Conservation (phyloP, 2,888 invertebrate species). For the Altica lythri region DNA sequence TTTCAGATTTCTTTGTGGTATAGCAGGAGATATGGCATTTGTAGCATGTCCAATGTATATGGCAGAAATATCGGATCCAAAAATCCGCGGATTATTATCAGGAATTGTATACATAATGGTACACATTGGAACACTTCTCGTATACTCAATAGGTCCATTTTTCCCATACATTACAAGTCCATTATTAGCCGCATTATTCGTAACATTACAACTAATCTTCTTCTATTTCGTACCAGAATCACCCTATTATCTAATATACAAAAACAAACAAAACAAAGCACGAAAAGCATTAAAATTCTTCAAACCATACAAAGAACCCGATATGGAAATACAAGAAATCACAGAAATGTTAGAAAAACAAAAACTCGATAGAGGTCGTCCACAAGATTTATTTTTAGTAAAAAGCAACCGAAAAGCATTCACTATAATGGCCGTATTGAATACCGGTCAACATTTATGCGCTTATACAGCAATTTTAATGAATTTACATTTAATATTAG, state of each 20-base stretch:
- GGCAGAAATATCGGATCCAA: slow-evolving; percentile 55
- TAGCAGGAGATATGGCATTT: slow-evolving; percentile 54
- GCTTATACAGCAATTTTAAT: slow-evolving; percentile 54
- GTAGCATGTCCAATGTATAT: slow-evolving; percentile 56
- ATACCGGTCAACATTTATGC: slow-evolving; percentile 54
- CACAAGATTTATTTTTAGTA: slow-evolving; percentile 50
- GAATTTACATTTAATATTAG: slow-evolving; percentile 53
- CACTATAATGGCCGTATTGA: slow-evolving; percentile 51
- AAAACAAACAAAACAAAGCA: slow-evolving; percentile 48
- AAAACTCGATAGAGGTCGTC: slow-evolving; percentile 48
- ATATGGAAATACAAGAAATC: slow-evolving; percentile 52
- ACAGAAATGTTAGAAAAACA: slow-evolving; percentile 49
- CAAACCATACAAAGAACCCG: slow-evolving; percentile 46
- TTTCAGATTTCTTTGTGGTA: slow-evolving; percentile 50
- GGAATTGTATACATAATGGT: slow-evolving; percentile 54
- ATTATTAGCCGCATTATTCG: slow-evolving; percentile 43
- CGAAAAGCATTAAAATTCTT: slow-evolving; percentile 47
- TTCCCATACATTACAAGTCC: slow-evolving; percentile 43
- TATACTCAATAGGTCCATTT: slow-evolving; percentile 51
- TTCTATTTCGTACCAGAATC: slow-evolving; percentile 55
- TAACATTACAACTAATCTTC: slow-evolving; percentile 46
- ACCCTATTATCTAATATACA: slow-evolving; percentile 52
- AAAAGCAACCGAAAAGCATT: slow-evolving; percentile 52
- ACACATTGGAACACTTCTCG: slow-evolving; percentile 51
- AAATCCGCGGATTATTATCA: slow-evolving; percentile 53